Evolutionary conservation across 2,888 invertebrate genomes (phyloP), one percentile per base, ranked within the genome.

Genomic region (Dusona sp.): DNA sequence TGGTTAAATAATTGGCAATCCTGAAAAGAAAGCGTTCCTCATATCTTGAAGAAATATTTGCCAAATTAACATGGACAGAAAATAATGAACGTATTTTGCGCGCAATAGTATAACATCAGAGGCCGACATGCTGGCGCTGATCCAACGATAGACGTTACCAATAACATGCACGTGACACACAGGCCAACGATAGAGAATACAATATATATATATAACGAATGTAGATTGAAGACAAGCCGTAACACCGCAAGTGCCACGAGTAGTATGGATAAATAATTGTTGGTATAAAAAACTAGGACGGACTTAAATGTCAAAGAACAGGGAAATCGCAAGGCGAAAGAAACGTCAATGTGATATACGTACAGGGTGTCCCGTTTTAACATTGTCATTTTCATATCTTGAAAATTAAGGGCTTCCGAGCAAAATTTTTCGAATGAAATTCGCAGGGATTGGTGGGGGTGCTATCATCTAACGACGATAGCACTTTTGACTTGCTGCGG

Each of bases 221-320:
- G 8, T 51, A 29, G 38, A 73, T 48, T 25, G 48, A 70, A 29
- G 29, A 72, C 16, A 72, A 57, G 45, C 79, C 70, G 45, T 61
- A 70, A 74, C 33, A 80, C 75, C 48, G 70, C 75, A 64, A 85
- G 36, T 85, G 80, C 82, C 82, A 75, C 75, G 51, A 85, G 61
- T 29, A 54, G 72, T 79, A 77, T 87, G 88, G 89, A 91, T 90
- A 89, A 90, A 92, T 91, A 92, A 92, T 91, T 92, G 92, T 92
- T 92, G 91, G 91, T 89, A 86, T 73, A 91, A 92, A 42, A 61
- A 92, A 91, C 90, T 91, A 91, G 88, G 80, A 84, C 64, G 80
- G 54, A 75, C 51, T 54, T 80, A 33, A 42, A 79, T 70, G 68
- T 45, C 61, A 70, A 73, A 68, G 79, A 79, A 74, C 70, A 83